Conservation (phyloP, 2,113 vertebrate genomes). For the Cyanoramphus novaezelandiae region DNA sequence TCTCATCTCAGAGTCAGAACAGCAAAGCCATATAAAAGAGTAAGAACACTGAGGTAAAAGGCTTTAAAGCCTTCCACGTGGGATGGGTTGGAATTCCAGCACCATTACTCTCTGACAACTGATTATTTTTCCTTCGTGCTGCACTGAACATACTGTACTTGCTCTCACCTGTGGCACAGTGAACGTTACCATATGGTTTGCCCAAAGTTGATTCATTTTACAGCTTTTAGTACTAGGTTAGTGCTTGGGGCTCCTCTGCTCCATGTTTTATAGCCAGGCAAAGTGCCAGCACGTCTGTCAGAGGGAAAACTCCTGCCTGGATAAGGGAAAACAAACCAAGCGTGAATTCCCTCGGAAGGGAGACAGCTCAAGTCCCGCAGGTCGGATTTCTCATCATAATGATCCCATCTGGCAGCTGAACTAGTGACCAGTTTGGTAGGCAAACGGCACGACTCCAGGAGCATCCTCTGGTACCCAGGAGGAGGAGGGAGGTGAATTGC, state of each 20-base stretch:
- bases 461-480: background rate
- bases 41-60: background rate
- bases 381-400: background rate
- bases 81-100: background rate
- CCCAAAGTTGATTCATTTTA: background rate
- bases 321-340: background rate
- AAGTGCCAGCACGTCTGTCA: background rate
- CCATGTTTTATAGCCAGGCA: background rate
- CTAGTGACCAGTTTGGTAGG: background rate
- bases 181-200: slow-evolving; percentile 35
- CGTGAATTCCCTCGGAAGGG: background rate
- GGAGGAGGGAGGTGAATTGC: background rate
- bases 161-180: background rate
- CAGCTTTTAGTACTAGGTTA: background rate
- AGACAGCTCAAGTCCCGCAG: background rate
- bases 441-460: background rate
- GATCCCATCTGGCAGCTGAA: background rate
- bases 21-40: background rate
- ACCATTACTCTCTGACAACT: background rate
- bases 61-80: background rate
- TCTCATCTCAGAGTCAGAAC: background rate
- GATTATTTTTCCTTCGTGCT: background rate
- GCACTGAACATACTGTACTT: background rate
- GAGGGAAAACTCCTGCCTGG: background rate
- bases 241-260: background rate